phyloP scores from a whole-genome alignment of 2,797 vertebrate genomes.

The Parauchenoglanis ngamensis region DNA sequence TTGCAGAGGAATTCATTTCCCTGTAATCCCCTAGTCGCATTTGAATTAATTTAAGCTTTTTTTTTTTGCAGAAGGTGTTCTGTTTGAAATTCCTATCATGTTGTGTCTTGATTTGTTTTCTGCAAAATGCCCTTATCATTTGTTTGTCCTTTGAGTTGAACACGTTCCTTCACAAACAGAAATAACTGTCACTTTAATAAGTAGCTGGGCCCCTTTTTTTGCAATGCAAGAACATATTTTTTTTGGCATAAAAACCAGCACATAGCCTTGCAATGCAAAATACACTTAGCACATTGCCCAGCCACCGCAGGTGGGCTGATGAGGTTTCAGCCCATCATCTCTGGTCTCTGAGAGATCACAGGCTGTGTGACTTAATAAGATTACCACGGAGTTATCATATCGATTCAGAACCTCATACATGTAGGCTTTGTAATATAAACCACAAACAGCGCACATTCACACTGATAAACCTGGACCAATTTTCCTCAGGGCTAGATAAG shows the following conservation, averaged over 20 bases:
- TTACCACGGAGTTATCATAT: slow-evolving; percentile 63
- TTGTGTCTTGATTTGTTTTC: slow-evolving; percentile 36
- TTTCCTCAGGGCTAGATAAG: background rate
- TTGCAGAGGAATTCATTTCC: slow-evolving; percentile 66
- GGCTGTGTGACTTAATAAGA: slow-evolving; percentile 58
- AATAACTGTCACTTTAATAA: slow-evolving; percentile 36
- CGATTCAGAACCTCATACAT: slow-evolving; percentile 64
- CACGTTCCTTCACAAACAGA: slow-evolving; percentile 50
- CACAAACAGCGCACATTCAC: slow-evolving; percentile 52
- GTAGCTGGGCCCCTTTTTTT: slow-evolving; percentile 15
- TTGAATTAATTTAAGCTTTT: slow-evolving; percentile 59
- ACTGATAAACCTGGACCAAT: slow-evolving; percentile 45
- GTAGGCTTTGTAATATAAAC: slow-evolving; percentile 62
- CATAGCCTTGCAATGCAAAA: background rate
- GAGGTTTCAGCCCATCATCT: slow-evolving; percentile 57
- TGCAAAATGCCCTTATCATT: slow-evolving; percentile 59
- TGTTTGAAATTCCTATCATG: slow-evolving; percentile 59
- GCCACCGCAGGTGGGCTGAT: background rate
- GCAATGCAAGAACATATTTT: background rate
- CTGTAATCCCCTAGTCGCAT: slow-evolving; percentile 63
- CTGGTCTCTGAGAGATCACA: slow-evolving; percentile 54
- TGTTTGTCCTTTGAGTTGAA: slow-evolving; percentile 54
- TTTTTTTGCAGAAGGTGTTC: slow-evolving; percentile 38
- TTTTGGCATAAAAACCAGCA: slow-evolving; percentile 3
- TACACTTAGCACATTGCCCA: background rate